phyloP scores from a whole-genome alignment of 2,888 invertebrate species.

The Amiota mariae region DNA sequence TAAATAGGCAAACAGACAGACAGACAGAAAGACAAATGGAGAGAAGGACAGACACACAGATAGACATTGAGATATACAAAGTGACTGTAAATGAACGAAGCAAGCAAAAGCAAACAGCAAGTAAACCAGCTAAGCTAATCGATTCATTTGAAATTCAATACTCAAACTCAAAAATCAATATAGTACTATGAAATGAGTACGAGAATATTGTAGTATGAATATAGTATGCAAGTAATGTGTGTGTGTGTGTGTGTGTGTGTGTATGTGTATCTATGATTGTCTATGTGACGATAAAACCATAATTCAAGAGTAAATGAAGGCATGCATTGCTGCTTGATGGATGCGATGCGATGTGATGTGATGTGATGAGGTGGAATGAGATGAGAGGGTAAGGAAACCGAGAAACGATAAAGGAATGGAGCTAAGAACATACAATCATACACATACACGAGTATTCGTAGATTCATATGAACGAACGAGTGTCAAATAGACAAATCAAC shows the following conservation, averaged over 20 bases:
- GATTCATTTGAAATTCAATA: slow-evolving; percentile 69
- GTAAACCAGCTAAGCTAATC: slow-evolving; percentile 60
- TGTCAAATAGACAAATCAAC: slow-evolving; percentile 61
- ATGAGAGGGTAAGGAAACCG: too few species aligned
- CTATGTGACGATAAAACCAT: slow-evolving; percentile 10
- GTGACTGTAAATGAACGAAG: slow-evolving; percentile 29
- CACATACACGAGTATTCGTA: too few species aligned
- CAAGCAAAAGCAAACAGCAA: slow-evolving; percentile 39
- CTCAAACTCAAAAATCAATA: slow-evolving; percentile 44
- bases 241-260: too few species aligned
- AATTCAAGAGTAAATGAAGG: slow-evolving; percentile 1
- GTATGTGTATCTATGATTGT: neutral
- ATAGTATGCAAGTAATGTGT: neutral
- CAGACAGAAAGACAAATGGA: slow-evolving; percentile 41
- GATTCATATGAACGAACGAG: slow-evolving; percentile 43
- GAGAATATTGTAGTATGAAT: too few species aligned
- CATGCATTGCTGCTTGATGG: slow-evolving; percentile 36
- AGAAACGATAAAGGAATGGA: too few species aligned
- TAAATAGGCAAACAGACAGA: slow-evolving; percentile 45
- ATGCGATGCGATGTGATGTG: neutral
- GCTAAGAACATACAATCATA: too few species aligned
- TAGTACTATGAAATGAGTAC: neutral
- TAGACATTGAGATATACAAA: slow-evolving; percentile 23
- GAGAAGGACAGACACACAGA: slow-evolving; percentile 32
- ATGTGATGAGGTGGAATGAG: too few species aligned